Conservation (phyloP, 2,113 vertebrate genomes). For the Ceyx cyanopectus region DNA sequence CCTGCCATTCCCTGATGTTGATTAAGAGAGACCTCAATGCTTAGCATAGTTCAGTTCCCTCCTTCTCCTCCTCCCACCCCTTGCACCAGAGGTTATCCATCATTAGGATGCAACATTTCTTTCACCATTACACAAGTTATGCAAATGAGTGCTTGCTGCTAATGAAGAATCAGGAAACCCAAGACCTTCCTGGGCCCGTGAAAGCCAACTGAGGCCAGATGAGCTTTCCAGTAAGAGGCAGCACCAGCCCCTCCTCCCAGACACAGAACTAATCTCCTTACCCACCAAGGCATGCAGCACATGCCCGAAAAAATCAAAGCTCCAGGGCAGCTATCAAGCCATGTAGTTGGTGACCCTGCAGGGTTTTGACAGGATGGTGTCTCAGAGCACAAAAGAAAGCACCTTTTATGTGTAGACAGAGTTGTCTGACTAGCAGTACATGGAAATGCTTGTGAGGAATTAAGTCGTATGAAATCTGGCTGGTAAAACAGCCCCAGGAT, state of each 20-base stretch:
- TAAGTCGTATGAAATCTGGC: conserved; percentile 7
- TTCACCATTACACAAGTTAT: not conserved
- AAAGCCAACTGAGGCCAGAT: not conserved
- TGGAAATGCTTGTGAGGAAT: conserved; percentile 8
- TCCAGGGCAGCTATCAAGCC: conserved; percentile 7
- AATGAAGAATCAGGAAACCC: not conserved
- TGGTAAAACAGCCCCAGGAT: not conserved
- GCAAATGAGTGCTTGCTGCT: not conserved
- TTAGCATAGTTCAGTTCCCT: not conserved
- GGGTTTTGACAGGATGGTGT: conserved; percentile 16
- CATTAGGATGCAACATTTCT: not conserved
- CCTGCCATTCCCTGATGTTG: conserved; percentile 22
- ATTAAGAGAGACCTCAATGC: conserved; percentile 9
- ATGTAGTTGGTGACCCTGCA: not conserved
- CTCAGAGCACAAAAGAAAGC: not conserved
- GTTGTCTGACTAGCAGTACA: not conserved
- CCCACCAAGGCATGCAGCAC: not conserved
- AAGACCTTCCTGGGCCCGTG: not conserved
- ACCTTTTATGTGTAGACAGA: conserved; percentile 1
- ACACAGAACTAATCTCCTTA: not conserved
- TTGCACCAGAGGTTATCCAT: not conserved
- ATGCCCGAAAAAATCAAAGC: not conserved
- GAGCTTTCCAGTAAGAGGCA: not conserved
- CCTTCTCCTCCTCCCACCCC: not conserved
- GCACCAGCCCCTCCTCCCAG: not conserved